phyloP scores from a whole-genome alignment of 2,888 invertebrate genomes.

The Osedax frankpressi region DNA sequence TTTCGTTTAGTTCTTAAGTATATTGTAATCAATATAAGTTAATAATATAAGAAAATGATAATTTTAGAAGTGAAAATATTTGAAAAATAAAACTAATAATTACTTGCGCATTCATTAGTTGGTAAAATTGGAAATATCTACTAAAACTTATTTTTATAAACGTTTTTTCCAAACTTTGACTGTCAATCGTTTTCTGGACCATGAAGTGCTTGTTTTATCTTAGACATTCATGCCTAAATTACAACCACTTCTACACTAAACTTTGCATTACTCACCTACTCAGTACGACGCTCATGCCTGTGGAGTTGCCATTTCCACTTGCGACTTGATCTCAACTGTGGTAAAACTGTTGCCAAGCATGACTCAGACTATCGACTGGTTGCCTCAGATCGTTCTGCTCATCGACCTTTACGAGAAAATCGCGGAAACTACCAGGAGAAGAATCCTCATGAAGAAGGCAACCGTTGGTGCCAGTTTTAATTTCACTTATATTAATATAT shows the following conservation, averaged over 20 bases:
- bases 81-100: no score
- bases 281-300: background rate
- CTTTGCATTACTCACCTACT: no score
- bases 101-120: no score
- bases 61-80: no score
- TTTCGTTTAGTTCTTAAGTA: no score
- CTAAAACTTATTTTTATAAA: no score
- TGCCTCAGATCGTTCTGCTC: conserved; percentile 61
- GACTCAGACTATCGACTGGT: conserved; percentile 50
- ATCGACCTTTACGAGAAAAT: conserved; percentile 67
- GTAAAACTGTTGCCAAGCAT: background rate
- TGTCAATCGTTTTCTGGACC: no score
- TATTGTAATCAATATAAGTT: no score
- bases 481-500: background rate
- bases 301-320: background rate
- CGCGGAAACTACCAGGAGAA: conserved; percentile 51
- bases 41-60: no score
- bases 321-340: background rate
- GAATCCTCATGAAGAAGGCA: background rate
- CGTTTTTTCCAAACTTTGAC: no score
- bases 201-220: no score
- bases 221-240: background rate
- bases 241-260: background rate
- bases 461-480: background rate
- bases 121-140: no score